A percentile compares a stretch with the other conserved stretches of the same genome.
phyloP scores from a whole-genome alignment of 2,797 vertebrate species.

The Spheniscus humboldti region DNA sequence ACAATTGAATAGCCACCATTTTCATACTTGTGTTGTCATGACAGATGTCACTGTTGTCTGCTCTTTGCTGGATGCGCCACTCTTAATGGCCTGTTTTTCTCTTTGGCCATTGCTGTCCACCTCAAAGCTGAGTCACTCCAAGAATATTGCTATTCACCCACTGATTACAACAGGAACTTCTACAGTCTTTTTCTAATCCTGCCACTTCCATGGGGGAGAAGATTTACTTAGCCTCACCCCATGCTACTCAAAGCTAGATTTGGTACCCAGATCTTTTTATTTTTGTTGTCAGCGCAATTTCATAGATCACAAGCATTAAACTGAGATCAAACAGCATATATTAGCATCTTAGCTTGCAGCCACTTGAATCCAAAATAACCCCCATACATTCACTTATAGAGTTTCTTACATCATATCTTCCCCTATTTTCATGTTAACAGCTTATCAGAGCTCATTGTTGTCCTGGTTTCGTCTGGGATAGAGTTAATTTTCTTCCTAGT shows the following conservation, averaged over 20 bases:
- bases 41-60: not conserved
- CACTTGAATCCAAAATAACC: not conserved
- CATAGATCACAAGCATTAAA: not conserved
- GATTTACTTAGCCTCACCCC: not conserved
- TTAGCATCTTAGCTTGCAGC: not conserved
- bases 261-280: not conserved
- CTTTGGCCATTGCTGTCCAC: not conserved
- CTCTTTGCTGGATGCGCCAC: not conserved
- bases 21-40: not conserved
- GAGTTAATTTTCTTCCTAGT: too few species aligned
- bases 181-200: not conserved
- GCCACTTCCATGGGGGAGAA: not conserved
- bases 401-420: not conserved
- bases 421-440: not conserved
- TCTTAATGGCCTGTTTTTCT: not conserved
- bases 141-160: not conserved
- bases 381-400: not conserved
- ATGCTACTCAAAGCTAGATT: not conserved
- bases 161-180: not conserved
- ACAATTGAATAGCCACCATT: rapidly evolving
- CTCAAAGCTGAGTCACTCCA: not conserved
- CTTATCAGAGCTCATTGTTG: not conserved
- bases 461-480: too few species aligned
- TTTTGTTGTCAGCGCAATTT: not conserved
- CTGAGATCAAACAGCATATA: not conserved